phyloP scores from a whole-genome alignment of 2,797 vertebrate genomes.

The Chaenodraco wilsoni region DNA sequence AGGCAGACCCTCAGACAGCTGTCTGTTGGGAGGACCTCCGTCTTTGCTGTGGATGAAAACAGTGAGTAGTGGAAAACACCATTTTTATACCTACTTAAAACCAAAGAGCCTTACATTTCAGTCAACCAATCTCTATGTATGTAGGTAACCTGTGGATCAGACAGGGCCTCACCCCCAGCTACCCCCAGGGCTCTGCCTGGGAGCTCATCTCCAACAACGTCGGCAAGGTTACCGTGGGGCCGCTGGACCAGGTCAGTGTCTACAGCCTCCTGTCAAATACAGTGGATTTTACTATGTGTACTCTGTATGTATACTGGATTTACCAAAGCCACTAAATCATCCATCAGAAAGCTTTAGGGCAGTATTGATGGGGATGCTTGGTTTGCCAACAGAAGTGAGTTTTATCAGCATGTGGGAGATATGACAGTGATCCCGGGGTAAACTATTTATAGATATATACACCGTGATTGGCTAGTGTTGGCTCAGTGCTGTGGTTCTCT shows the following conservation, averaged over 20 bases:
- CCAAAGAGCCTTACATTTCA: background rate
- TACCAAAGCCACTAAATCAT: background rate
- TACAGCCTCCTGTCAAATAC: background rate
- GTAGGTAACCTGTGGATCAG: constrained; percentile 95
- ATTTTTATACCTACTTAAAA: background rate
- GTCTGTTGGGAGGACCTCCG: constrained; percentile 93
- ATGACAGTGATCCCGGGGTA: background rate
- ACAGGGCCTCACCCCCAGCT: constrained; percentile 94
- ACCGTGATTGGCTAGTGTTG: background rate
- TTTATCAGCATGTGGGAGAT: background rate
- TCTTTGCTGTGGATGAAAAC: constrained; percentile 93
- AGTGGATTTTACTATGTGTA: background rate
- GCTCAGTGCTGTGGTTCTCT: constrained; percentile 15
- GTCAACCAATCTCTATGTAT: background rate
- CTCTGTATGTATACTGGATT: background rate
- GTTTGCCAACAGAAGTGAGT: background rate
- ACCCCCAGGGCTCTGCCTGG: constrained; percentile 95
- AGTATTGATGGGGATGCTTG: background rate
- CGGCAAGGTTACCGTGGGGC: constrained; percentile 92
- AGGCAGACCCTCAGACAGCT: constrained; percentile 92
- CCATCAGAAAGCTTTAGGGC: background rate
- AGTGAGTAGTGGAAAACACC: constrained; percentile 78
- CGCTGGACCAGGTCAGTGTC: constrained; percentile 91
- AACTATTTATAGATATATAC: background rate
- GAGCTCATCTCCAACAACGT: constrained; percentile 95